Percentiles rank a stretch among this genome's conserved stretches.
These are phyloP conservation scores for Leptobrachium ailaonicum DNA, from an alignment of 2,113 vertebrate species.

Conservation along the genomic window DNA sequence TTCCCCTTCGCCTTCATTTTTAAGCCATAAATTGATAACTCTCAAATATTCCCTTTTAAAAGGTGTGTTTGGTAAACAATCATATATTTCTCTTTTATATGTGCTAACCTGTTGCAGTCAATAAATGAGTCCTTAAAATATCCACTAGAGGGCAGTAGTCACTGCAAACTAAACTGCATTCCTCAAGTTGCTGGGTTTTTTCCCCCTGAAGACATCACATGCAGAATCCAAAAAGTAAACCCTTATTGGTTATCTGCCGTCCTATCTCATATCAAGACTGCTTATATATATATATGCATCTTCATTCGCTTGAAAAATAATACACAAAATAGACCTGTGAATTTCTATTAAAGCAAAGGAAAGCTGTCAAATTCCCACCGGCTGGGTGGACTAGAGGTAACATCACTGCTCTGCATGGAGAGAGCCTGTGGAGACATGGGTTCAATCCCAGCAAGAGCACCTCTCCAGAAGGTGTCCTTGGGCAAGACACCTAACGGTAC, in stretches of 20 bases:
- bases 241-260: constrained; percentile 32
- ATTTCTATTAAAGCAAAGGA: no score
- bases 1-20: not conserved
- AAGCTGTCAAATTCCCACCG: no score
- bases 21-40: not conserved
- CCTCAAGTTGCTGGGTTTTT: not conserved
- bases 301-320: no score
- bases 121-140: constrained; percentile 25
- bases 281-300: no score
- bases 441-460: no score
- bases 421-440: no score
- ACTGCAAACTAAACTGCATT: constrained; percentile 32
- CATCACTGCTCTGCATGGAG: no score
- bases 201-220: not conserved
- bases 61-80: not conserved
- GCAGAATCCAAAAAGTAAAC: constrained; percentile 6
- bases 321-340: no score
- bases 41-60: not conserved
- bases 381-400: no score
- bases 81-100: not conserved
- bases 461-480: no score
- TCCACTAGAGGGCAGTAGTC: constrained; percentile 42
- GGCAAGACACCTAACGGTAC: no score
- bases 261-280: constrained; percentile 17
- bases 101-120: not conserved